Evolutionary conservation across 2,797 vertebrate species (phyloP).

Genomic region (Setipinna tenuifilis): DNA sequence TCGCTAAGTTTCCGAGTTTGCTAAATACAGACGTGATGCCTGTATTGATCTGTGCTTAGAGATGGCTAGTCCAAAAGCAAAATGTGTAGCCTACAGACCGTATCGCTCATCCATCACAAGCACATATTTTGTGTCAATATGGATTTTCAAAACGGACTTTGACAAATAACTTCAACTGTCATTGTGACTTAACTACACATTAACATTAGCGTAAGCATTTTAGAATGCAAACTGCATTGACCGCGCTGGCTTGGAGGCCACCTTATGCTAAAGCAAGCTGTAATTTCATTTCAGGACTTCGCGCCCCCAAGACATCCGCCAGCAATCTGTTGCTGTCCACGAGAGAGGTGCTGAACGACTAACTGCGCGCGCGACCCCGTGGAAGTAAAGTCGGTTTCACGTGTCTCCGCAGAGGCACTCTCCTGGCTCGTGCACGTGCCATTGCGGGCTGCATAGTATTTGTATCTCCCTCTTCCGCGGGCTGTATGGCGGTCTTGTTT

Average conservation of each 20-base stretch:
- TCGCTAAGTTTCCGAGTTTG: conserved; percentile 1
- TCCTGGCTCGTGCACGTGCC: neutral
- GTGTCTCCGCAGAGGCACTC: neutral
- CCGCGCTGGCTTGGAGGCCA: conserved; percentile 10
- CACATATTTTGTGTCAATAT: neutral
- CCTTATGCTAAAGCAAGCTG: conserved; percentile 34
- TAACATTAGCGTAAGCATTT: neutral
- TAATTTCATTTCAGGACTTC: conserved; percentile 44
- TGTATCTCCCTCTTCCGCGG: neutral
- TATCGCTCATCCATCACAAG: neutral
- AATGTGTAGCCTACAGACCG: neutral
- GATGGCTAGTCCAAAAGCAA: neutral
- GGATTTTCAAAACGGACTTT: neutral
- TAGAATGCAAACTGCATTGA: conserved; percentile 3
- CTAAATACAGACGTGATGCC: neutral
- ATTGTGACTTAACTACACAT: conserved; percentile 14
- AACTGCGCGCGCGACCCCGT: conserved; percentile 27
- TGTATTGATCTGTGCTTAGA: neutral
- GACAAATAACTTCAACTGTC: neutral
- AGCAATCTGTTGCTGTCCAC: conserved; percentile 53
- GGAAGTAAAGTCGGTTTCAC: conserved; percentile 19
- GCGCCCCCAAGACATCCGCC: conserved; percentile 38
- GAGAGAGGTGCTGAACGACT: conserved; percentile 47
- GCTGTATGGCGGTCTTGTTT: neutral
- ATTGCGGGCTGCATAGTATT: neutral